These are phyloP conservation scores for Dolichopus griseipennis DNA, from an alignment of 2,888 invertebrate genomes.

Conservation along the genomic window DNA sequence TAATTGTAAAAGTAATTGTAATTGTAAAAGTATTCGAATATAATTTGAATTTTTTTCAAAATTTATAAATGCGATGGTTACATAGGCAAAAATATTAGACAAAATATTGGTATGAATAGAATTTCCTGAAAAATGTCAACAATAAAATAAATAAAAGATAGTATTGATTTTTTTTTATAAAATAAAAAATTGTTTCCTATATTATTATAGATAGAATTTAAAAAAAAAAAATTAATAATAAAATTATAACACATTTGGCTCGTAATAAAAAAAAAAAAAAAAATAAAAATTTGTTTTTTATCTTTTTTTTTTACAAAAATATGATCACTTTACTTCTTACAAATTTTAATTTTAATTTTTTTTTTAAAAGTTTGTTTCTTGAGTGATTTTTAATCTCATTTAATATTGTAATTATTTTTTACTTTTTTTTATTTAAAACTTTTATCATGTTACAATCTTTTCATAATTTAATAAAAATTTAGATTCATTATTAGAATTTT, in stretches of 20 bases:
- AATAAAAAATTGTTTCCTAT: slow-evolving; percentile 11
- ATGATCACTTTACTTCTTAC: too few species aligned
- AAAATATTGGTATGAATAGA: too few species aligned
- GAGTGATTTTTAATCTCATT: background rate
- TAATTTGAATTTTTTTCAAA: too few species aligned
- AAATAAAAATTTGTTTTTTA: slow-evolving; percentile 25
- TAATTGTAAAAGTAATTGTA: too few species aligned
- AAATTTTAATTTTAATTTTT: slow-evolving; percentile 22
- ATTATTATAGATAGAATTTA: background rate
- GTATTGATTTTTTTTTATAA: background rate
- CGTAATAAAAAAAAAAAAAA: slow-evolving; percentile 29
- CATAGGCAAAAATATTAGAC: too few species aligned
- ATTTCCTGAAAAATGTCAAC: background rate
- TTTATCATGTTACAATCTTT: too few species aligned
- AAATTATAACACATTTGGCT: slow-evolving; percentile 43
- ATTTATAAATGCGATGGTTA: too few species aligned
- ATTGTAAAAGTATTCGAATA: too few species aligned
- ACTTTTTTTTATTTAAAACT: too few species aligned
- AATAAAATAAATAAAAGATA: background rate
- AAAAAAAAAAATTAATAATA: slow-evolving; percentile 22
- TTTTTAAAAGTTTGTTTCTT: slow-evolving; percentile 13
- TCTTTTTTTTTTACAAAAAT: slow-evolving; percentile 10
- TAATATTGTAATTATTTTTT: slow-evolving; percentile 18
- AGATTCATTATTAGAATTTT: background rate
- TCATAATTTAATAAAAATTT: too few species aligned